Evolutionary conservation across 2,113 vertebrate species (phyloP), one percentile per base, ranked within the genome.

Genomic region (Gasterosteus aculeatus): DNA sequence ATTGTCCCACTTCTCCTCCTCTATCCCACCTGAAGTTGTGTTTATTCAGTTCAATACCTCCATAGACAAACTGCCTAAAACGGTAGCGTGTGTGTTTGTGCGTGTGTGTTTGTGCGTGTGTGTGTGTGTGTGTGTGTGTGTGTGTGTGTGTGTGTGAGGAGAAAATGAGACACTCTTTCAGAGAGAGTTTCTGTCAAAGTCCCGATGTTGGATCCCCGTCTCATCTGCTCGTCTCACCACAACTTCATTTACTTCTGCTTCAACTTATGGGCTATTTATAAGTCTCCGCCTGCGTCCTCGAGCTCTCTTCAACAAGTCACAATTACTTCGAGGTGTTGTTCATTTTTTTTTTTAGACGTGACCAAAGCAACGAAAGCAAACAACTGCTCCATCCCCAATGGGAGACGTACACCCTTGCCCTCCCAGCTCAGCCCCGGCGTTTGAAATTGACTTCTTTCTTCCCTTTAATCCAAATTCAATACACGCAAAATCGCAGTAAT

Each of bases 221-320:
- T 72, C n/a, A 4, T 81, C 67, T 58, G 64, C 62, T 9, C 73
- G 29, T 22, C 71, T 78, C 77, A 61, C 58, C 78, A 72, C 81
- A 85, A 87, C 86, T 89, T 90, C 81, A 74, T 84, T 82, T 60
- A 73, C 85, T 89, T 81, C 70, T 81, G 67, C 77, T 75, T 81
- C 75, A 19, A 12, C 14, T 15, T 11, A 1, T n/a, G 29, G 54
- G 44, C 42, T 47, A 35, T 74, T 71, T 33, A 42, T 71, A 15
- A 3, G 18, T 12, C n/a, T 59, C 47, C 41, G 53, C 54, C 53
- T 66, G 19, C 2, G 15, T 59, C 51, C 29, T 4, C 1, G 19
- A 53, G 8, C 14, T 31, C 59, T 16, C 9, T 49, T 46, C 66
- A 78, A 70, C 64, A 78, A 72, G 77, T 84, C 69, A 2, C 31